phyloP scores from a whole-genome alignment of 2,888 invertebrate species.

The Lordiphosa andalusiaca region DNA sequence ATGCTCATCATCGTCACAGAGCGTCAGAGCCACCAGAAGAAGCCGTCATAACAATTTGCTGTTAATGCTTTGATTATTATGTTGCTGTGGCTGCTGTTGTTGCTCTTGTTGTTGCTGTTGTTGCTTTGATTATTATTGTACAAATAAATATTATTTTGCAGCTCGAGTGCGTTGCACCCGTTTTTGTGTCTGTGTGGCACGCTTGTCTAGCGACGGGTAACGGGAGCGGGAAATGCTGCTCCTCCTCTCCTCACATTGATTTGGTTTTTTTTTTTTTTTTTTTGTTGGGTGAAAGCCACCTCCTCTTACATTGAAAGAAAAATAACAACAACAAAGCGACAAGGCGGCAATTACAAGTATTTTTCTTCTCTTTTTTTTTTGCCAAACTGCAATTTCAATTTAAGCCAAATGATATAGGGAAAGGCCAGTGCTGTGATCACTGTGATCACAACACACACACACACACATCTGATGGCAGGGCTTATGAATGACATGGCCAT shows the following conservation, averaged over 20 bases:
- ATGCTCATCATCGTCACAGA: slow-evolving; percentile 52
- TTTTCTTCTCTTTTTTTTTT: slow-evolving; percentile 2
- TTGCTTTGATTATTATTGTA: slow-evolving; percentile 40
- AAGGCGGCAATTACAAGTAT: slow-evolving; percentile 46
- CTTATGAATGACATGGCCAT: slow-evolving; percentile 5
- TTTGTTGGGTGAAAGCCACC: slow-evolving; percentile 55
- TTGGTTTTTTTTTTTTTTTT: slow-evolving; percentile 11
- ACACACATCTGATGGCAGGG: slow-evolving; percentile 1
- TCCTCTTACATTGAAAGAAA: slow-evolving; percentile 21
- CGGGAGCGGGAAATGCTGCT: slow-evolving; percentile 18
- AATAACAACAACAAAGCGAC: slow-evolving; percentile 20
- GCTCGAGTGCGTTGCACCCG: slow-evolving; percentile 58
- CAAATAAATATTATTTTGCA: slow-evolving; percentile 30
- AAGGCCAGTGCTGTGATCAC: slow-evolving; percentile 22
- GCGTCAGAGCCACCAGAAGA: slow-evolving; percentile 8
- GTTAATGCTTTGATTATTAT: slow-evolving; percentile 38
- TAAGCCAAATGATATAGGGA: slow-evolving; percentile 28
- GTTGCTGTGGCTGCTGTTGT: slow-evolving; percentile 1
- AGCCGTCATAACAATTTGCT: slow-evolving; percentile 62
- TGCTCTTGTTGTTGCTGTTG: slow-evolving; percentile 5
- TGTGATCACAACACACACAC: slow-evolving; percentile 20
- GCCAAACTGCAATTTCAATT: slow-evolving; percentile 45
- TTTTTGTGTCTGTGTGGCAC: slow-evolving; percentile 47
- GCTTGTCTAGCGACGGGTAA: slow-evolving; percentile 62
- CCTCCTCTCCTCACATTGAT: slow-evolving; percentile 7